Percentiles rank a stretch among this genome's conserved stretches.
These are phyloP conservation scores for Heteromyza rotundicornis DNA, from an alignment of 2,888 invertebrate genomes.

Conservation along the genomic window DNA sequence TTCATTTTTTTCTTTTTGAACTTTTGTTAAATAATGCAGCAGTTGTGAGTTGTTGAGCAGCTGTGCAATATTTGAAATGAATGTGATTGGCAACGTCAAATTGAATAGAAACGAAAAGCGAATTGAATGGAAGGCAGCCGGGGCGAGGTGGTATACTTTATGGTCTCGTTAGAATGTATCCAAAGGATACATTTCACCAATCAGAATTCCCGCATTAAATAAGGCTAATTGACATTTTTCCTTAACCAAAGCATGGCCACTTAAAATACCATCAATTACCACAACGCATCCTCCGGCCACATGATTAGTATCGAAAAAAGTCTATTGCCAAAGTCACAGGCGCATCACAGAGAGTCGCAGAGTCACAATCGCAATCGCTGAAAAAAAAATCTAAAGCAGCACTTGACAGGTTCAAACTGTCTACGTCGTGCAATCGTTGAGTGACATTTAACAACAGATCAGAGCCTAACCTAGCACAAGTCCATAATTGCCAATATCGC, in stretches of 20 bases:
- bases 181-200: no score
- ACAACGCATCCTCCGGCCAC: no score
- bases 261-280: no score
- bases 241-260: no score
- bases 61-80: conserved; percentile 22
- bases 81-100: conserved; percentile 5
- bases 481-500: conserved; percentile 4
- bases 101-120: background rate
- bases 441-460: background rate
- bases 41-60: conserved; percentile 7
- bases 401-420: background rate
- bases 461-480: background rate
- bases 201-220: no score
- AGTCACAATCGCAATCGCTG: no score
- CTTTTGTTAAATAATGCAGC: background rate
- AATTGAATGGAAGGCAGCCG: background rate
- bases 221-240: background rate
- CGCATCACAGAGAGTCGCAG: no score
- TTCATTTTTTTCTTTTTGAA: conserved; percentile 5
- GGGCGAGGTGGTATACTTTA: background rate
- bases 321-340: no score
- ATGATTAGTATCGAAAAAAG: no score
- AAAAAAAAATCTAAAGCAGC: background rate
- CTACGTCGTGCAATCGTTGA: background rate
- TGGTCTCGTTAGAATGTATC: background rate